Conservation (phyloP, 2,113 vertebrate species). For the Mesembrinibis cayennensis region DNA sequence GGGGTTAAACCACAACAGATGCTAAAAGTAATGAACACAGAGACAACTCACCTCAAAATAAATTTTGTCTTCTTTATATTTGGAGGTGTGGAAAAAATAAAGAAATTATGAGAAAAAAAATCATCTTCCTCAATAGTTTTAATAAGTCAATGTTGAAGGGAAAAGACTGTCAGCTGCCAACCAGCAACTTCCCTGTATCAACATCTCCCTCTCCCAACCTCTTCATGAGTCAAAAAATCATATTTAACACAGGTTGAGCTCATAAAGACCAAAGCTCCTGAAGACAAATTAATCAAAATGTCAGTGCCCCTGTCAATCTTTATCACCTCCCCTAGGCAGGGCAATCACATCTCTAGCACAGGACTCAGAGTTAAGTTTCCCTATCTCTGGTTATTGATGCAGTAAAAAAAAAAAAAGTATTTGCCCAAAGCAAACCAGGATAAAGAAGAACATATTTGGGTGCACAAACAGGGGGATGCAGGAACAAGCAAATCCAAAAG, state of each 20-base stretch:
- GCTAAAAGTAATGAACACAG: not conserved
- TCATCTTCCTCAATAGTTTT: not conserved
- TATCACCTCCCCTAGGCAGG: not conserved
- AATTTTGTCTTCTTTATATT: not conserved
- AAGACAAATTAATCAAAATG: slow-evolving; percentile 18
- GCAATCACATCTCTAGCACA: not conserved
- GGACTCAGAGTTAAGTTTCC: not conserved
- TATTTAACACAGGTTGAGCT: not conserved
- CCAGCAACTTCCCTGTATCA: not conserved
- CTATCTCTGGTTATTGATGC: not conserved
- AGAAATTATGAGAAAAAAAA: not conserved
- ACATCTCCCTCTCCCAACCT: not conserved
- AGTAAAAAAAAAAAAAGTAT: not conserved
- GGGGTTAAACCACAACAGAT: too few species aligned
- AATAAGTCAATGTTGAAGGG: not conserved
- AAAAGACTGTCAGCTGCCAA: not conserved
- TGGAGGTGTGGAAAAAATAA: not conserved
- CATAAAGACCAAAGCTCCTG: not conserved
- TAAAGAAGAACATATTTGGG: not conserved
- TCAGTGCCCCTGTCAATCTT: slow-evolving; percentile 5
- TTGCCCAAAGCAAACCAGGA: not conserved
- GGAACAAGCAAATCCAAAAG: not conserved
- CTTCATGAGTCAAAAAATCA: not conserved
- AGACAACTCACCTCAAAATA: not conserved
- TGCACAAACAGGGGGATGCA: not conserved